phyloP scores from a whole-genome alignment of 2,888 invertebrate genomes.

The Hylaea fasciaria region DNA sequence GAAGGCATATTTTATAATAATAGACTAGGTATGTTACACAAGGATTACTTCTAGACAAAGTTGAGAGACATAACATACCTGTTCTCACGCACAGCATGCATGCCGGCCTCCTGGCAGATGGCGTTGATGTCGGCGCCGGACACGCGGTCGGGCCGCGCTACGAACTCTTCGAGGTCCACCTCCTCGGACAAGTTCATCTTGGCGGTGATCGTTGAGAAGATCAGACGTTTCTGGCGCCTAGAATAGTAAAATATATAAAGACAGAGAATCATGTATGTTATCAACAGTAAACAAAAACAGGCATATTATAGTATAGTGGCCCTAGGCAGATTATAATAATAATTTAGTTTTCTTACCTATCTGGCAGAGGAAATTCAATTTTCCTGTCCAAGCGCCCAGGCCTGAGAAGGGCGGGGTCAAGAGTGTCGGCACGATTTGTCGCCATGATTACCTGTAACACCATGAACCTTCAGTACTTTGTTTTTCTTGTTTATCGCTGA shows the following conservation, averaged over 20 bases:
- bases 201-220: constrained; percentile 98
- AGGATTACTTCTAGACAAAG: no score
- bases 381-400: constrained; percentile 99
- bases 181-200: constrained; percentile 99
- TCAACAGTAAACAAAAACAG: background rate
- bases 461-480: background rate
- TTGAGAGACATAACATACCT: constrained; percentile 74
- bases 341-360: constrained; percentile 79
- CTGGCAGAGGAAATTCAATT: constrained; percentile 99
- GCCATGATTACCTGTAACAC: constrained; percentile 91
- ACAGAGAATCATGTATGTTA: no score
- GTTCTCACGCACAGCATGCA: constrained; percentile 99
- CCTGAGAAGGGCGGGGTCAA: constrained; percentile 98
- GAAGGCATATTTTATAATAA: no score
- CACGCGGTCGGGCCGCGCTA: constrained; percentile 99
- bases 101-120: constrained; percentile 99
- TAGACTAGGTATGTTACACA: no score
- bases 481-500: background rate
- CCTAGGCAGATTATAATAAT: no score
- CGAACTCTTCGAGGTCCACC: constrained; percentile 99
- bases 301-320: no score
- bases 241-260: constrained; percentile 1
- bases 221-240: constrained; percentile 95
- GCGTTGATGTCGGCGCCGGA: constrained; percentile 99
- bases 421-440: constrained; percentile 98